Evolutionary conservation across 2,113 vertebrate species (phyloP).

Genomic region (Rhabdornis inornatus): DNA sequence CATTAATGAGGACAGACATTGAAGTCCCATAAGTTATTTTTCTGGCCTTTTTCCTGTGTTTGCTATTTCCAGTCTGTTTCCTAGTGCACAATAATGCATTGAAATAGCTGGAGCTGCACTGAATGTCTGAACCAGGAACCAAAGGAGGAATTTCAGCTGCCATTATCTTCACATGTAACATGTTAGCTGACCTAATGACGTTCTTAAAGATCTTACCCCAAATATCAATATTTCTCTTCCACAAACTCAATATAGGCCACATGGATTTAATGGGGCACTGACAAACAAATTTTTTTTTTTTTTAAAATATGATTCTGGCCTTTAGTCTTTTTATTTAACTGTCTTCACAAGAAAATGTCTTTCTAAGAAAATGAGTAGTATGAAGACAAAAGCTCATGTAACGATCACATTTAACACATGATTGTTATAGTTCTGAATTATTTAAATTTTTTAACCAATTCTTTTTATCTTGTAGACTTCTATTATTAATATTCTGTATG

Average conservation of each 20-base stretch:
- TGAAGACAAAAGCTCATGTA: background rate
- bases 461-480: background rate
- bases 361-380: background rate
- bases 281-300: too few relatives aligned
- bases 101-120: background rate
- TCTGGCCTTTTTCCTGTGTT: background rate
- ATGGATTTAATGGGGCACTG: background rate
- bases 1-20: background rate
- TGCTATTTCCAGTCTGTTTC: background rate
- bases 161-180: background rate
- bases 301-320: background rate
- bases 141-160: background rate
- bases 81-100: background rate
- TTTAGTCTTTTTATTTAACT: background rate
- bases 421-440: background rate
- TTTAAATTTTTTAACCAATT: background rate
- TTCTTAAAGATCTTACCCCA: background rate
- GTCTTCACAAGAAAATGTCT: background rate
- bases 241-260: background rate
- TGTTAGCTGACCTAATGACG: background rate
- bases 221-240: background rate
- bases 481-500: background rate
- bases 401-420: background rate
- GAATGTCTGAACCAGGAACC: background rate
- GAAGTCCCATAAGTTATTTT: background rate